Conservation (phyloP, 2,113 vertebrate species). For the Equus przewalskii region DNA sequence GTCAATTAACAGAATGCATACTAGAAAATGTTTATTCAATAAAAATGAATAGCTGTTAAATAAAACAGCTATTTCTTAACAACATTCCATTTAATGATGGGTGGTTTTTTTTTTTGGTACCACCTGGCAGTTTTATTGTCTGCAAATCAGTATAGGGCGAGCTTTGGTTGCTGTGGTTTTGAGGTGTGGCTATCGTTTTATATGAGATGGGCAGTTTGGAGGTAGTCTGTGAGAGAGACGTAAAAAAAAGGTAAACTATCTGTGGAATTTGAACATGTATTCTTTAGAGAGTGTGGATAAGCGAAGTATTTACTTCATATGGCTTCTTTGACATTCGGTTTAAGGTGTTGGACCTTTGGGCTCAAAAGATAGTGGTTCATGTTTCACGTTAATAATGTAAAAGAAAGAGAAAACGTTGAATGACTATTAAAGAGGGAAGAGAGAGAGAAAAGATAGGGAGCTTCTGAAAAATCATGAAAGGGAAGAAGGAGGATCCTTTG, state of each 20-base stretch:
- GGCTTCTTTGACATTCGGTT: conserved; percentile 30
- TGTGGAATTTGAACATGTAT: not conserved
- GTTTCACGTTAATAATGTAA: conserved; percentile 1
- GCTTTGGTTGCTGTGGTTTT: conserved; percentile 65
- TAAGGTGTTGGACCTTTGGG: not conserved
- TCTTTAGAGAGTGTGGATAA: conserved; percentile 1
- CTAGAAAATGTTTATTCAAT: conserved; percentile 89
- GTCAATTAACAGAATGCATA: conserved; percentile 91
- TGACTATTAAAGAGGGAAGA: not conserved
- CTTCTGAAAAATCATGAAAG: not conserved
- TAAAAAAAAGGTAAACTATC: not conserved
- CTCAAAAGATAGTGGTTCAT: not conserved
- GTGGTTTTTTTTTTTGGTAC: conserved; percentile 51
- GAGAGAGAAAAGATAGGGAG: not conserved
- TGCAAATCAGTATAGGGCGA: conserved; percentile 45
- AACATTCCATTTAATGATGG: conserved; percentile 86
- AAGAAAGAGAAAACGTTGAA: not conserved
- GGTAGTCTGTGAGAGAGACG: not conserved
- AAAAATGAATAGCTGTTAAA: conserved; percentile 90
- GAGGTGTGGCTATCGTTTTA: conserved; percentile 62
- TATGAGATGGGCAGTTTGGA: not conserved
- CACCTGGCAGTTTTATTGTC: conserved; percentile 88
- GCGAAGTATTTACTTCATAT: not conserved
- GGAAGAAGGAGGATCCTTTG: too few relatives aligned
- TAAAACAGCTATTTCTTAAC: conserved; percentile 89